These are phyloP conservation scores for Thoracochromis brauschi DNA, from an alignment of 2,113 vertebrate genomes.

Conservation along the genomic window DNA sequence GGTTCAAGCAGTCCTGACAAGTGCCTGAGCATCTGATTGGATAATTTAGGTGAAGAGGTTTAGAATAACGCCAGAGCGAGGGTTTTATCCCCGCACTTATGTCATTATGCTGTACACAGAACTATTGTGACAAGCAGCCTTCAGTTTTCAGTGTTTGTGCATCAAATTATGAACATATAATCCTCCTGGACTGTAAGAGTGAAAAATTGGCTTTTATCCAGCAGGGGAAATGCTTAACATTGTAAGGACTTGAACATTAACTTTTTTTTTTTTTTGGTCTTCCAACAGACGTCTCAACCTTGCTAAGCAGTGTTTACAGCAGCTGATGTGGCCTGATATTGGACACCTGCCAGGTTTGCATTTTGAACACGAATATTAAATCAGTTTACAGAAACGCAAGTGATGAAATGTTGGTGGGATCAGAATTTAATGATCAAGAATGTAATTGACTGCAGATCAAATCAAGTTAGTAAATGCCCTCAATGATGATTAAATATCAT, in stretches of 20 bases:
- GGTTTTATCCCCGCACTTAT: accelerated
- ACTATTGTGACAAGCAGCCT: accelerated
- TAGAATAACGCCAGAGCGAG: neutral
- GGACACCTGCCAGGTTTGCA: conserved; percentile 15
- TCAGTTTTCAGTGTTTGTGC: neutral
- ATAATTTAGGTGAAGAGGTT: conserved; percentile 17
- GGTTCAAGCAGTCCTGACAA: neutral
- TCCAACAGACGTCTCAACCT: conserved; percentile 25
- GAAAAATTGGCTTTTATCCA: neutral
- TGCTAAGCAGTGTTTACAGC: neutral
- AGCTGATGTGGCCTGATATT: neutral
- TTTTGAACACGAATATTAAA: neutral
- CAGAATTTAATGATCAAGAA: neutral
- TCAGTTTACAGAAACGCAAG: neutral
- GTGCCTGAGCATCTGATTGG: conserved; percentile 17
- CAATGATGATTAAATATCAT: accelerated
- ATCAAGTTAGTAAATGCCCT: neutral
- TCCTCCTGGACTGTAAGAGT: neutral
- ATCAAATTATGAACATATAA: neutral
- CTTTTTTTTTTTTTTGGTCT: neutral
- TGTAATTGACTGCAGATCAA: neutral
- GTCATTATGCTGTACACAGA: neutral
- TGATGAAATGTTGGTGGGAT: neutral
- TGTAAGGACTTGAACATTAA: neutral
- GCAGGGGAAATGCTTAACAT: neutral